Base-by-base conservation (phyloP, 1,140 invertebrate genomes). In the Neodiprion virginianus region DNA sequence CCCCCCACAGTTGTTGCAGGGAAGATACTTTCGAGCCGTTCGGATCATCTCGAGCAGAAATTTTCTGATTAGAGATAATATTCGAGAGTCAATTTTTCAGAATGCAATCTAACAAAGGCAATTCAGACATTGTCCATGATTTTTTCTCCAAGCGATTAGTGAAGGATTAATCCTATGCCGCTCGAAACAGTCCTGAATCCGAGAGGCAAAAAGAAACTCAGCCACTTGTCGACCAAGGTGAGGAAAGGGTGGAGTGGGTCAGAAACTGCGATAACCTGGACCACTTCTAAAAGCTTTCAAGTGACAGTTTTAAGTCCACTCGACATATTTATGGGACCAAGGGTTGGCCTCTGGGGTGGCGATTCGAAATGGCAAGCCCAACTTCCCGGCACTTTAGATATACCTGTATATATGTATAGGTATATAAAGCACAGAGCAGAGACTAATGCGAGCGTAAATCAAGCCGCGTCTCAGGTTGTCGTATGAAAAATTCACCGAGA, bases 211-310 rank as follows among this genome's bases (percentile, higher is more conserved):
- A 14, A 17, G 0, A 61, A 61, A 61, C 5, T 61, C 0, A 61
- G n/a, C 11, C 11, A 17, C n/a, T 17, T 17, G 53, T 40, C 28
- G 28, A 40, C 28, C 28, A 12, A 17, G 53, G 53, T 61, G 11
- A 14, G 8, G n/a, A 17, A 61, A 61, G n/a, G 11, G 11, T 17
- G 53, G n/a, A 17, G 53, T 5, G 4, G 53, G n/a, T 17, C 53
- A 17, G 40, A 12, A 12, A 7, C 10, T 17, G 12, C 67, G 21
- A 12, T 21, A 14, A 11, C 21, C 67, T 69, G 14, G 67, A 69
- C 67, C 67, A 69, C 67, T 69, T 69, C 21, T 69, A 69, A 69
- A 69, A 69, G 67, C 67, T 69, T 69, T 47, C 67, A 47, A 69
- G 67, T 69, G 67, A 69, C 67, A 69, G 67, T 69, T 47, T 69